Evolutionary conservation across 2,888 invertebrate genomes (phyloP).

Genomic region (Pinctada fucata): DNA sequence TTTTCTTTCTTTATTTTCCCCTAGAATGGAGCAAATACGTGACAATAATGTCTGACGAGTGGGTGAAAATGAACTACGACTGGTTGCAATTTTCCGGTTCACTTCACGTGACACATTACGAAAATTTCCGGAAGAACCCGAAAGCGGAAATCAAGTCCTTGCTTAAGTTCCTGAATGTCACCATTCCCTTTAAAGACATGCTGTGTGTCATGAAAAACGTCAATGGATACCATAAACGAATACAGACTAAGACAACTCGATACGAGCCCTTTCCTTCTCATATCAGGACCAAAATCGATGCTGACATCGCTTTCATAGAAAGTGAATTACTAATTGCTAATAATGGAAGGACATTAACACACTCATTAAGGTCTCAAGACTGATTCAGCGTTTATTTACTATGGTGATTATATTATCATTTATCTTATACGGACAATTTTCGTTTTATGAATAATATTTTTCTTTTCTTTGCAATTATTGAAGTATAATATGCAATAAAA

Average conservation of each 20-base stretch:
- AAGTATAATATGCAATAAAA: no score
- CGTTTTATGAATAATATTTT: no score
- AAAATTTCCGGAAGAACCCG: conserved; percentile 35
- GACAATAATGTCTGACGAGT: conserved; percentile 26
- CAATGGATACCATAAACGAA: conserved; percentile 41
- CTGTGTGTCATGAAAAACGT: conserved; percentile 46
- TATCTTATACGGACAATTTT: no score
- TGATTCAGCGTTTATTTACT: no score
- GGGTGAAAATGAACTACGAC: conserved; percentile 45
- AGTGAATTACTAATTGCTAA: neutral
- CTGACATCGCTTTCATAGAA: neutral
- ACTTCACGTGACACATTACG: conserved; percentile 43
- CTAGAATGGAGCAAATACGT: conserved; percentile 50
- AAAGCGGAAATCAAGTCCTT: conserved; percentile 32
- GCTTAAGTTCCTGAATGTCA: conserved; percentile 42
- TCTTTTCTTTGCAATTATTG: no score
- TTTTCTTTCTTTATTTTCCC: conserved; percentile 6
- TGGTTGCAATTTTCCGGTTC: conserved; percentile 53
- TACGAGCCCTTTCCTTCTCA: conserved; percentile 8
- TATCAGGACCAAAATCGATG: neutral
- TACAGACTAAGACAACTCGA: neutral
- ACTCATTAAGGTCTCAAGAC: no score
- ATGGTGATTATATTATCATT: no score
- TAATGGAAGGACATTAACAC: no score
- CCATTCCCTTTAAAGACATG: conserved; percentile 31